Percentiles rank a stretch among this genome's conserved stretches.
phyloP scores from a whole-genome alignment of 2,113 vertebrate species.

The Paradoxurus hermaphroditus region DNA sequence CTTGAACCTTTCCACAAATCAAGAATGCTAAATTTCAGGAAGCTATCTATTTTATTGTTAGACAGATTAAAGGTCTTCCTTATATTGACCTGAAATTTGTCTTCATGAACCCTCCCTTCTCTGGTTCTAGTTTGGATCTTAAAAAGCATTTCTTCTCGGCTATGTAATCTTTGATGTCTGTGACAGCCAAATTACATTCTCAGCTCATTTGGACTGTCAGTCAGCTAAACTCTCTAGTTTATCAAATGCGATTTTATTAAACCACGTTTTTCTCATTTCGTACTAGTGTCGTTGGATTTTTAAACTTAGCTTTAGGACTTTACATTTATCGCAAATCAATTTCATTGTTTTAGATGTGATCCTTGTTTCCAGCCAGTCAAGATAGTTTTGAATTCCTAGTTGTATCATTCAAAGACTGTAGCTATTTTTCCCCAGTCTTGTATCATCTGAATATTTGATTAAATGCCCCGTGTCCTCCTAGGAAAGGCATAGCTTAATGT shows the following conservation, averaged over 20 bases:
- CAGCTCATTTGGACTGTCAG: background rate
- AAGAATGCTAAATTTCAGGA: background rate
- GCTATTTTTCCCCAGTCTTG: background rate
- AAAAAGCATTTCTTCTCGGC: background rate
- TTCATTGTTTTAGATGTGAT: background rate
- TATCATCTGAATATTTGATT: background rate
- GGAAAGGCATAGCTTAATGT: background rate
- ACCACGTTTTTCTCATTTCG: background rate
- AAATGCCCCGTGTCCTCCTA: background rate
- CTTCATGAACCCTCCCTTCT: background rate
- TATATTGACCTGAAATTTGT: background rate
- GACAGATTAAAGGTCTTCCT: background rate
- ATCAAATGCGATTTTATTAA: background rate
- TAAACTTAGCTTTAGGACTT: background rate
- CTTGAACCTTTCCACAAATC: background rate
- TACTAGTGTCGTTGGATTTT: background rate
- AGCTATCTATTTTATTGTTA: background rate
- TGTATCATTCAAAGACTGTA: slow-evolving; percentile 16
- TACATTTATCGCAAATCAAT: background rate
- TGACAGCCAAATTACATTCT: background rate
- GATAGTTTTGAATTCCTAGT: background rate
- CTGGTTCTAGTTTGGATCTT: background rate
- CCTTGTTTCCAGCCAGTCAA: background rate
- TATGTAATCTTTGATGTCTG: background rate
- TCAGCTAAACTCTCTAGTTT: background rate